phyloP scores from a whole-genome alignment of 2,113 vertebrate species.

The Halcyon malimbica region DNA sequence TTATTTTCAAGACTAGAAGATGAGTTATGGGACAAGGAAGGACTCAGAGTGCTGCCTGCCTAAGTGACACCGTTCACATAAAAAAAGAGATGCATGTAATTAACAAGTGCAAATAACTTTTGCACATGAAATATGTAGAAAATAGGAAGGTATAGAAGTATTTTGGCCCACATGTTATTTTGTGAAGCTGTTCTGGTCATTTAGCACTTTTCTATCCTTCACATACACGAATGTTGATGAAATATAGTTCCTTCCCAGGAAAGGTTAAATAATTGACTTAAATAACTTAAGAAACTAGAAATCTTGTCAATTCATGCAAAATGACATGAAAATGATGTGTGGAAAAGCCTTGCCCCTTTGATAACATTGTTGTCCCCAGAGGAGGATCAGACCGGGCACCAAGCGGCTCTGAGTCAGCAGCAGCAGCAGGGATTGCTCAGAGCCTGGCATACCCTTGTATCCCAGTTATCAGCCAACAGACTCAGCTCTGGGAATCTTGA shows the following conservation, averaged over 20 bases:
- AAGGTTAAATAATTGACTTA: background rate
- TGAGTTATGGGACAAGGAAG: background rate
- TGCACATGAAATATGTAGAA: background rate
- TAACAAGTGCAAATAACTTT: background rate
- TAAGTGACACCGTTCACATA: background rate
- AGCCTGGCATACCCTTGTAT: accelerated
- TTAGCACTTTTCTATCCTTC: background rate
- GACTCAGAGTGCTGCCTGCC: background rate
- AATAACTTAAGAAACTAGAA: background rate
- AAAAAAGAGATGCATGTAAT: background rate
- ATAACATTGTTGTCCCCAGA: accelerated
- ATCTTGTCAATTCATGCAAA: background rate
- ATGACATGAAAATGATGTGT: background rate
- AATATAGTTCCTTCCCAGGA: background rate
- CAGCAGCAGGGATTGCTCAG: background rate
- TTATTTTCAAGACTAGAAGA: background rate
- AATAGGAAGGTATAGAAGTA: background rate
- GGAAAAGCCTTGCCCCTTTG: background rate
- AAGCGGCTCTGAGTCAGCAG: accelerated
- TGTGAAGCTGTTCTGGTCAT: background rate
- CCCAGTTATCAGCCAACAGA: background rate
- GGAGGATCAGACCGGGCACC: background rate
- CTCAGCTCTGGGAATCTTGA: too few species aligned
- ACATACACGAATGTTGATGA: background rate
- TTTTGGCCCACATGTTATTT: background rate